Evolutionary conservation across 1,140 invertebrate species (phyloP).

Genomic region (Sycophila sp.): DNA sequence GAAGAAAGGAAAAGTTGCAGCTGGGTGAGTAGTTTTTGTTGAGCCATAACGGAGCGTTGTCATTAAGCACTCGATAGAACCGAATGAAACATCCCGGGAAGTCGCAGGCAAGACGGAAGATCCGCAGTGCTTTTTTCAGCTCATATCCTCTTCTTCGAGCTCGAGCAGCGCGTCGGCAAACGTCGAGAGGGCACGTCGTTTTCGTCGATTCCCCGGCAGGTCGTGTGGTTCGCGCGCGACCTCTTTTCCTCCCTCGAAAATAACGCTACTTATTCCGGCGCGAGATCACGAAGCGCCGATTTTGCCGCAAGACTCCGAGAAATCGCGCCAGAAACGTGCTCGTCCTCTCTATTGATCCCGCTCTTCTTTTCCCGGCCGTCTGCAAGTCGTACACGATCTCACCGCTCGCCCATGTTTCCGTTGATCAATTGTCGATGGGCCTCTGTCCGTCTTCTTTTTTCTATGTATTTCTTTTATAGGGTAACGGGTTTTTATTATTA

Average conservation of each 20-base stretch:
- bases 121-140: not conserved
- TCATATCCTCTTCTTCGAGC: not conserved
- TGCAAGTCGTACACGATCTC: not conserved
- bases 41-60: too few relatives aligned
- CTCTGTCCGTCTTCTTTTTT: too few relatives aligned
- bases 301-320: not conserved
- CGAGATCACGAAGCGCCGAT: constrained; percentile 8
- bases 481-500: too few relatives aligned
- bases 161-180: not conserved
- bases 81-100: too few relatives aligned
- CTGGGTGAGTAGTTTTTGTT: too few relatives aligned
- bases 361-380: not conserved
- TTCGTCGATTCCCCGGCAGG: not conserved
- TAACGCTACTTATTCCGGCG: constrained; percentile 22
- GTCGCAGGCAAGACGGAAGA: too few relatives aligned
- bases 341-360: not conserved
- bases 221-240: not conserved
- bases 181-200: not conserved
- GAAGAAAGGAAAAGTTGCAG: too few relatives aligned
- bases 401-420: too few relatives aligned
- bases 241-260: constrained; percentile 24
- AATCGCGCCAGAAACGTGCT: constrained; percentile 23
- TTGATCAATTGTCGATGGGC: too few relatives aligned
- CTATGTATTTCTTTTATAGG: too few relatives aligned
- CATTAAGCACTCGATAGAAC: too few relatives aligned